Conservation (phyloP, 2,113 vertebrate genomes). For the Poicephalus gulielmi region DNA sequence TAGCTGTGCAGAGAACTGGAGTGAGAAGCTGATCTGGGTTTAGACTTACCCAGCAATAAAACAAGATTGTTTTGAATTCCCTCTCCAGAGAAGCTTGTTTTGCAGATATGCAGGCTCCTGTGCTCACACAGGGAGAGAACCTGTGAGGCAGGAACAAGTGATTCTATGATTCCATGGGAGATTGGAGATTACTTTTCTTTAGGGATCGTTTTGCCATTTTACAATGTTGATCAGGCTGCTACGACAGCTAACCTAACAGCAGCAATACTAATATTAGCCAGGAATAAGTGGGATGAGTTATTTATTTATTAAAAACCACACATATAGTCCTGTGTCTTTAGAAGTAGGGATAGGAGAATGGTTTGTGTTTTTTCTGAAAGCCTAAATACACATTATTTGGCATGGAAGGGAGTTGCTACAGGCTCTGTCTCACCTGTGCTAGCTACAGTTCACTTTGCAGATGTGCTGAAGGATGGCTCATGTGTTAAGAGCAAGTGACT, state of each 20-base stretch:
- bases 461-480: conserved; percentile 18
- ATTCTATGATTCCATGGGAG: not conserved
- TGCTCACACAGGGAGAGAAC: not conserved
- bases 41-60: not conserved
- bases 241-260: not conserved
- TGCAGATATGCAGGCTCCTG: not conserved
- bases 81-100: not conserved
- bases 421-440: conserved; percentile 7
- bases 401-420: not conserved
- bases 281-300: not conserved
- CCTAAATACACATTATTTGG: not conserved
- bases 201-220: not conserved
- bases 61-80: not conserved
- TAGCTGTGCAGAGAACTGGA: not conserved
- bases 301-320: not conserved
- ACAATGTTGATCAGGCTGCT: not conserved
- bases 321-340: not conserved
- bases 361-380: not conserved
- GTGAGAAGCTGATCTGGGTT: not conserved
- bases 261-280: not conserved
- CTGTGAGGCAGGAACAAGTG: not conserved
- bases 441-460: conserved; percentile 7
- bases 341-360: not conserved
- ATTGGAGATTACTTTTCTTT: not conserved
- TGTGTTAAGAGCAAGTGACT: not conserved